Percentiles rank a stretch among this genome's conserved stretches.
Evolutionary conservation across 1,140 invertebrate genomes (phyloP).

Genomic region (Lordiphosa mommai): DNA sequence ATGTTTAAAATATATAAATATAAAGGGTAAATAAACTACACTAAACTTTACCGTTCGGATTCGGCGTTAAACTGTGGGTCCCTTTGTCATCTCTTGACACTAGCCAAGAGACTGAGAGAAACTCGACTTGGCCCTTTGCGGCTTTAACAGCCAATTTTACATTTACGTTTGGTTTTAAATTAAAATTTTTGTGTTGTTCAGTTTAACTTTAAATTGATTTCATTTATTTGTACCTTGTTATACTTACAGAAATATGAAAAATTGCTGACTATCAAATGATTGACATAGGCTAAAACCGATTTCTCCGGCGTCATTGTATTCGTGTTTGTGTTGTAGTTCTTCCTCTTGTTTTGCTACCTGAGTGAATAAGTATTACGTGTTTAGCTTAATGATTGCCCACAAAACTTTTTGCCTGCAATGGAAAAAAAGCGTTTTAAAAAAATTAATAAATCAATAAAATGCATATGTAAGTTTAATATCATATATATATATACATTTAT

Average conservation of each 20-base stretch:
- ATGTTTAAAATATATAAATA: too few relatives aligned
- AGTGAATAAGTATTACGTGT: slow-evolving; percentile 60
- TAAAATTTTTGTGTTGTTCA: not conserved
- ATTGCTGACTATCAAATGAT: slow-evolving; percentile 78
- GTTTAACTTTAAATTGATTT: not conserved
- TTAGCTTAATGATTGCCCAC: slow-evolving; percentile 63
- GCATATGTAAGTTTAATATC: slow-evolving; percentile 20
- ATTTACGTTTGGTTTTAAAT: too few relatives aligned
- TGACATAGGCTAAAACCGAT: slow-evolving; percentile 73
- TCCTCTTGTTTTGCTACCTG: slow-evolving; percentile 52
- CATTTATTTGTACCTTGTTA: not conserved
- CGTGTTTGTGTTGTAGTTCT: slow-evolving; percentile 18
- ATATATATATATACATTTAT: slow-evolving; percentile 6
- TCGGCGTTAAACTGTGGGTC: too few relatives aligned
- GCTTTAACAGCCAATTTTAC: too few relatives aligned
- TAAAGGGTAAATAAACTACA: too few relatives aligned
- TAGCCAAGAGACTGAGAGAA: too few relatives aligned
- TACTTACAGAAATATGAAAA: slow-evolving; percentile 79
- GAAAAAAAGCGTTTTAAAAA: slow-evolving; percentile 13
- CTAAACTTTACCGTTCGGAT: too few relatives aligned
- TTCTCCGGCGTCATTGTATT: slow-evolving; percentile 74
- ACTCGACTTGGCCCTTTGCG: too few relatives aligned
- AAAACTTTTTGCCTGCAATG: slow-evolving; percentile 60
- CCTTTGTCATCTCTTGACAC: too few relatives aligned
- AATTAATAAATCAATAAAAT: slow-evolving; percentile 49